Percentiles rank a stretch among this genome's conserved stretches.
Conservation (phyloP, 2,113 vertebrate genomes). For the Upupa epops region DNA sequence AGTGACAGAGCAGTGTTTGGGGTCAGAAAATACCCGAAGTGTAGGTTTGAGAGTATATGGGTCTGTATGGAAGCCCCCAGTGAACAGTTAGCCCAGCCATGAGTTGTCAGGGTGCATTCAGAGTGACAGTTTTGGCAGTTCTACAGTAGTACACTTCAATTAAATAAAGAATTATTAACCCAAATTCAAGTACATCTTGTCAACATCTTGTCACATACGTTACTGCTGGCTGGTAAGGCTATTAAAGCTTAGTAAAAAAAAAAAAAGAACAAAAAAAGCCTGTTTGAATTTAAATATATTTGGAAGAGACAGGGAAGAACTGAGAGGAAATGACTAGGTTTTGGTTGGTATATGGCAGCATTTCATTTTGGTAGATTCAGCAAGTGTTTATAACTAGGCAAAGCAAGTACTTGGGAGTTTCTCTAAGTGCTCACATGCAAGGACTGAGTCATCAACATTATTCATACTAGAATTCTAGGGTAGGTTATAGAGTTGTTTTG, state of each 20-base stretch:
- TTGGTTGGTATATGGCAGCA: neutral
- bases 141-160: neutral
- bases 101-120: accelerated
- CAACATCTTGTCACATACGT: neutral
- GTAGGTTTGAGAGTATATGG: accelerated
- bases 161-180: neutral
- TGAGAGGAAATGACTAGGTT: accelerated
- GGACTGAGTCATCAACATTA: neutral
- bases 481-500: neutral
- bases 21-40: neutral
- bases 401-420: neutral
- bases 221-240: neutral
- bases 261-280: neutral
- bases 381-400: neutral
- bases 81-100: accelerated
- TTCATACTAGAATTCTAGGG: neutral
- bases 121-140: neutral
- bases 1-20: accelerated
- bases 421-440: accelerated
- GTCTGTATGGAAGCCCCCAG: accelerated
- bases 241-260: neutral
- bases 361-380: neutral
- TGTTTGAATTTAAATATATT: neutral
- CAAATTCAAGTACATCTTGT: neutral
- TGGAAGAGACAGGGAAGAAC: neutral